A percentile compares a stretch with the other conserved stretches of the same genome.
These are phyloP conservation scores for Aleiodes leptofemur DNA, from an alignment of 2,888 invertebrate genomes.

Conservation along the genomic window DNA sequence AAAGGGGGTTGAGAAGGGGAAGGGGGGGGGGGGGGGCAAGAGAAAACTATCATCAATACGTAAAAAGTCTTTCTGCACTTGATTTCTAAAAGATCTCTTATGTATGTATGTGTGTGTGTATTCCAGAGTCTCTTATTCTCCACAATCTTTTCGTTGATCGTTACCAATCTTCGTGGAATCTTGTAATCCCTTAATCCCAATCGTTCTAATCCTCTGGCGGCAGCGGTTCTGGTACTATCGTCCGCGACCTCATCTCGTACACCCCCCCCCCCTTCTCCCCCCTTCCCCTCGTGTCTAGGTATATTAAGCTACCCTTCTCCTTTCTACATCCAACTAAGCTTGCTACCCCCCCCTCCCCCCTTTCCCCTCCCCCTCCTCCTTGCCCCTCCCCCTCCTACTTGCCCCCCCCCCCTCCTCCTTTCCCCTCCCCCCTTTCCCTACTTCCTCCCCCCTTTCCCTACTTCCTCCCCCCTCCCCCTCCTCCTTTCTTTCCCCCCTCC, in stretches of 20 bases:
- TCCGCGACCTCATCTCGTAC: constrained; percentile 52
- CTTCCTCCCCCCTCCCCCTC: too few relatives aligned
- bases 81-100: background rate
- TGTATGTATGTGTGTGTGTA: too few relatives aligned
- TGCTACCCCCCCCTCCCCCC: constrained; percentile 49
- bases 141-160: constrained; percentile 54
- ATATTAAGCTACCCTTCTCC: constrained; percentile 55
- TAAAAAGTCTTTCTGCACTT: background rate
- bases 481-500: constrained; percentile 47
- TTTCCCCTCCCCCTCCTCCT: constrained; percentile 40
- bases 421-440: too few relatives aligned
- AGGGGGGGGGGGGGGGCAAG: too few relatives aligned
- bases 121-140: constrained; percentile 30
- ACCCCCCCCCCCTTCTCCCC: constrained; percentile 17
- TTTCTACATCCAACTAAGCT: constrained; percentile 53
- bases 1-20: too few relatives aligned
- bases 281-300: constrained; percentile 42
- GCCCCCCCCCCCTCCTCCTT: too few relatives aligned
- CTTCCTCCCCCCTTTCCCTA: constrained; percentile 42
- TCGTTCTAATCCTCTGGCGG: constrained; percentile 51
- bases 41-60: too few relatives aligned
- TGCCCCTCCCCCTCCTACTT: constrained; percentile 48
- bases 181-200: constrained; percentile 57
- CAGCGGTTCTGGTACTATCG: constrained; percentile 49
- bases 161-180: constrained; percentile 56